Evolutionary conservation across 2,888 invertebrate genomes (phyloP).

Genomic region (Perdita meconis): DNA sequence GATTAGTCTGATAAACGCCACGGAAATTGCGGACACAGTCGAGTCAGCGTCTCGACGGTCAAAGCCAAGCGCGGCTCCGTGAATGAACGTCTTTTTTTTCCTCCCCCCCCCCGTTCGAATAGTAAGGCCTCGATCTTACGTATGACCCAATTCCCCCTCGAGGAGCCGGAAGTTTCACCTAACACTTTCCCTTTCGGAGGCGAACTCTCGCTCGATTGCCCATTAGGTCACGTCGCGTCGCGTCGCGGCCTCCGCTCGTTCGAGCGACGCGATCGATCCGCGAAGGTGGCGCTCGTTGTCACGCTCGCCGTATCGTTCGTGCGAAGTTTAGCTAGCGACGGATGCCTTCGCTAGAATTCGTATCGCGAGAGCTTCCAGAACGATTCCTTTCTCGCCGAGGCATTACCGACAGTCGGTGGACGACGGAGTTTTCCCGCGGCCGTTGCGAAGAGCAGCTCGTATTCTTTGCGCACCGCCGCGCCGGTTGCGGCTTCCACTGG

Average conservation of each 20-base stretch:
- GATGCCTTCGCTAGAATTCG: slow-evolving; percentile 30
- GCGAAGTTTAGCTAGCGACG: slow-evolving; percentile 35
- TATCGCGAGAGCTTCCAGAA: slow-evolving; percentile 60
- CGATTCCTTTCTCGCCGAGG: slow-evolving; percentile 37
- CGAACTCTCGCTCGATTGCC: slow-evolving; percentile 28
- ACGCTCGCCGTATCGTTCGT: slow-evolving; percentile 22
- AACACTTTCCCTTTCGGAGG: slow-evolving; percentile 56
- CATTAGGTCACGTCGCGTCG: slow-evolving; percentile 28
- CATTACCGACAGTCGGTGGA: slow-evolving; percentile 67
- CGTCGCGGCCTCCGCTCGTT: no score
- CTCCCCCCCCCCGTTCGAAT: no score
- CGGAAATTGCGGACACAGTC: background rate
- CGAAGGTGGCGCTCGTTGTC: slow-evolving; percentile 52
- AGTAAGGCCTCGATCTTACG: background rate
- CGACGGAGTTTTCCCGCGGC: slow-evolving; percentile 39
- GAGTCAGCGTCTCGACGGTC: background rate
- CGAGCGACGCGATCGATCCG: slow-evolving; percentile 49
- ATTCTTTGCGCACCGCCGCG: slow-evolving; percentile 49
- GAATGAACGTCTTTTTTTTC: background rate
- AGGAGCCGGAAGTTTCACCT: slow-evolving; percentile 48
- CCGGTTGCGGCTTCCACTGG: slow-evolving; percentile 32
- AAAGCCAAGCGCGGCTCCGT: background rate
- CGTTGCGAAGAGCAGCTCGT: slow-evolving; percentile 28
- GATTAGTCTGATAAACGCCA: background rate
- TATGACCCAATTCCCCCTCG: slow-evolving; percentile 35